Evolutionary conservation across 2,113 vertebrate genomes (phyloP), one percentile per base, ranked within the genome.

Genomic region (Peromyscus maniculatus): DNA sequence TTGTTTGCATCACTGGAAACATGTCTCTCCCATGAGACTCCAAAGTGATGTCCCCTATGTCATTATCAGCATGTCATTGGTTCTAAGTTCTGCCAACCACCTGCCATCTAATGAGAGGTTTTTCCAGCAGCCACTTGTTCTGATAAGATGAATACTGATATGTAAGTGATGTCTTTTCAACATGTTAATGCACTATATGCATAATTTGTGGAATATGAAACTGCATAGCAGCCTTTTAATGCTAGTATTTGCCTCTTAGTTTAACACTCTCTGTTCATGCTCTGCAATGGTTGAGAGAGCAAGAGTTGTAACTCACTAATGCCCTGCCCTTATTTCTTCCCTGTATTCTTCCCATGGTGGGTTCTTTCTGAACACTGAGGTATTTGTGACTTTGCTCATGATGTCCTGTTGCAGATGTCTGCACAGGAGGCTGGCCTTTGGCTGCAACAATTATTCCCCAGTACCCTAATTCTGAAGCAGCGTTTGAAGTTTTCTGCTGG

Each of bases 401-500:
- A 9, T n/a, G 74, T 49, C 64, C 80, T 5, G 0, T 57, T 74
- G 55, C 80, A 92, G 71, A 93, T 94, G 64, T 95, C 69, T 75
- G 72, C 33, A 26, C 24, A 62, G 24, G 28, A 88, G 74, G 33
- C 89, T 71, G 36, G 84, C 57, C 87, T 57, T 92, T 69, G 83
- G 78, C 74, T 91, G 31, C 8, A 69, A 74, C 7, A 67, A 43
- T 93, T 43, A 46, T 71, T 88, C 95, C 69, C 55, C 28, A 36
- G 43, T 26, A 43, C 66, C 69, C 74, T 31, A 87, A 26, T 90
- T 96, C 95, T 92, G 79, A 31, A 84, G 39, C 57, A 77, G 28
- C 8, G 21, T 97, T 97, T 95, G 96, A 97, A 93, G 91, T 94
- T 97, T 94, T 89, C 80, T 89, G 78, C 80, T 96, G 62, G 72